phyloP scores from a whole-genome alignment of 2,888 invertebrate genomes.

The Habroteleia sp. region DNA sequence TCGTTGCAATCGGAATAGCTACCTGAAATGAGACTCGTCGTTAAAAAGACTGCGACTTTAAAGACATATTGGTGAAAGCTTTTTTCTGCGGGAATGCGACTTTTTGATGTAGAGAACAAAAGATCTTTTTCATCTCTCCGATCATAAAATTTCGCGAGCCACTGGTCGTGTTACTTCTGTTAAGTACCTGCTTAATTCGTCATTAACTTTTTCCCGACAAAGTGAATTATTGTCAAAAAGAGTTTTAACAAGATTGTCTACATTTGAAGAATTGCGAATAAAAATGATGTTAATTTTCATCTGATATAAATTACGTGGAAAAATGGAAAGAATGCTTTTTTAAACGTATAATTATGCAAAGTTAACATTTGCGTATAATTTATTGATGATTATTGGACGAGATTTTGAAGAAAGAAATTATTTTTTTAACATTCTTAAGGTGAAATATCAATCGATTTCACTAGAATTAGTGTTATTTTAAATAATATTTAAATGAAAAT shows the following conservation, averaged over 20 bases:
- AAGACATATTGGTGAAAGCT: conserved; percentile 23
- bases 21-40: conserved; percentile 1
- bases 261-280: conserved; percentile 20
- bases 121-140: conserved; percentile 16
- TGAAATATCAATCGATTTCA: too few relatives aligned
- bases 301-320: conserved; percentile 10
- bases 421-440: too few relatives aligned
- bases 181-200: conserved; percentile 41
- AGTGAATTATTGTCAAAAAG: conserved; percentile 43
- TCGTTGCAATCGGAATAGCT: not conserved
- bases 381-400: conserved; percentile 3
- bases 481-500: too few relatives aligned
- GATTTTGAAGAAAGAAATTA: too few relatives aligned
- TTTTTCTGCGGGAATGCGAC: conserved; percentile 26
- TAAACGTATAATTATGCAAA: conserved; percentile 20
- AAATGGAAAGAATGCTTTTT: conserved; percentile 5
- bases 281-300: conserved; percentile 19
- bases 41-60: conserved; percentile 6
- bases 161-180: conserved; percentile 23
- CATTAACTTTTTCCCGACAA: conserved; percentile 38
- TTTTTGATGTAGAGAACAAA: conserved; percentile 41
- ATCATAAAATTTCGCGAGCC: conserved; percentile 25
- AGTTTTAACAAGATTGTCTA: conserved; percentile 33
- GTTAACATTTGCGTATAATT: conserved; percentile 33
- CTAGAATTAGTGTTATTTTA: too few relatives aligned